Percentiles rank a stretch among this genome's conserved stretches.
Evolutionary conservation across 2,113 vertebrate genomes (phyloP).

Genomic region (Copsychus sechellarum): DNA sequence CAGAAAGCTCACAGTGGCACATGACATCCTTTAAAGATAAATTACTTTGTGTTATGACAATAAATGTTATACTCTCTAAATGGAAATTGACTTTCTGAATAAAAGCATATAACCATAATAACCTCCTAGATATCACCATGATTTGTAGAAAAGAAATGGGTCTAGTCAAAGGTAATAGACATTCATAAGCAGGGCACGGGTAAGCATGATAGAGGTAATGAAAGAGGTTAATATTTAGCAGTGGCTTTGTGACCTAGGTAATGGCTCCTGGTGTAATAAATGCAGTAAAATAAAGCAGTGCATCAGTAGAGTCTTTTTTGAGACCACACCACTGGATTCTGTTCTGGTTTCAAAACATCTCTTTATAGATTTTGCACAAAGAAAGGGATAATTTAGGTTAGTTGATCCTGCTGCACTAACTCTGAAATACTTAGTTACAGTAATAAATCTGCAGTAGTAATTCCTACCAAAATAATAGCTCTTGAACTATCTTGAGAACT

Average conservation of each 20-base stretch:
- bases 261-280: neutral
- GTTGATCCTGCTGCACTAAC: neutral
- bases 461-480: neutral
- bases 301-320: neutral
- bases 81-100: conserved; percentile 53
- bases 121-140: neutral
- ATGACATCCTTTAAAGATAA: conserved; percentile 18
- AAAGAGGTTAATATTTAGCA: conserved; percentile 1
- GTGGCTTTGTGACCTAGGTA: neutral
- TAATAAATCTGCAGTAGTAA: neutral
- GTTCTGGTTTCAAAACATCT: neutral
- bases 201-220: neutral
- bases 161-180: neutral
- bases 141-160: neutral
- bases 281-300: neutral
- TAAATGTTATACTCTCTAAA: conserved; percentile 18
- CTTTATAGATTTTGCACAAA: neutral
- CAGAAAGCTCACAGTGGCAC: conserved; percentile 26
- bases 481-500: neutral
- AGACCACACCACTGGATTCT: neutral
- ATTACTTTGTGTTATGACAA: conserved; percentile 20
- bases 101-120: conserved; percentile 29
- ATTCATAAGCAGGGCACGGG: neutral
- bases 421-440: neutral
- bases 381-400: neutral